Conservation (phyloP, 2,797 vertebrate species). For the Typhlichthys eigenmanni region DNA sequence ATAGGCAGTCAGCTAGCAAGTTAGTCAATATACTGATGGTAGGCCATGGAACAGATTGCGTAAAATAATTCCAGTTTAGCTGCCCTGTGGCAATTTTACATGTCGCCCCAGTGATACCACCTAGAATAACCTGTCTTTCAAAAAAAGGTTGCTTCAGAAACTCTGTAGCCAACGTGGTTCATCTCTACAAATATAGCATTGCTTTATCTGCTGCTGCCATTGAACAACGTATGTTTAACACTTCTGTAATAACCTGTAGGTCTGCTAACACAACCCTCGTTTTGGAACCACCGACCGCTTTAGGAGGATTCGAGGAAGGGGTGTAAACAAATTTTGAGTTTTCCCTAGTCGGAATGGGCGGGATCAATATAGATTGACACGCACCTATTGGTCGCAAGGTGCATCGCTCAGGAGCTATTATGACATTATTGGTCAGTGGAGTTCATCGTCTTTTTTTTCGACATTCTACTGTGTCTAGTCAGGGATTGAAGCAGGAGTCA, state of each 20-base stretch:
- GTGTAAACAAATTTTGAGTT: conserved; percentile 9
- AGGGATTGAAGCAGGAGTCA: conserved; percentile 15
- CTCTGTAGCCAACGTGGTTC: no score
- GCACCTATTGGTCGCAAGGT: conserved; percentile 49
- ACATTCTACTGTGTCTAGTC: conserved; percentile 33
- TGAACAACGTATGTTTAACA: not conserved
- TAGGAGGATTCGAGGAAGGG: conserved; percentile 13
- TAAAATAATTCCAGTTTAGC: no score
- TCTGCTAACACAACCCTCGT: conserved; percentile 18
- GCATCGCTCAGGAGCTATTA: conserved; percentile 37
- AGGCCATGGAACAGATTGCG: no score
- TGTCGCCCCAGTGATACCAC: no score
- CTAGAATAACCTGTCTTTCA: no score
- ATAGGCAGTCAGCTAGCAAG: no score
- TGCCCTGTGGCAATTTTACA: no score
- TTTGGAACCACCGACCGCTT: not conserved
- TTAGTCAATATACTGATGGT: no score
- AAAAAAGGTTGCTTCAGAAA: no score
- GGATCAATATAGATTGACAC: not conserved
- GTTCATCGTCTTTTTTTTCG: conserved; percentile 43
- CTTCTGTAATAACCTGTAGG: conserved; percentile 37
- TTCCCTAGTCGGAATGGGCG: conserved; percentile 27
- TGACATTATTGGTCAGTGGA: not conserved
- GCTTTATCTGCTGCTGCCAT: not conserved
- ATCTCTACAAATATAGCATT: no score